Evolutionary conservation across 2,113 vertebrate species (phyloP), one percentile per base, ranked within the genome.

Genomic region (Dicerorhinus sumatrensis): DNA sequence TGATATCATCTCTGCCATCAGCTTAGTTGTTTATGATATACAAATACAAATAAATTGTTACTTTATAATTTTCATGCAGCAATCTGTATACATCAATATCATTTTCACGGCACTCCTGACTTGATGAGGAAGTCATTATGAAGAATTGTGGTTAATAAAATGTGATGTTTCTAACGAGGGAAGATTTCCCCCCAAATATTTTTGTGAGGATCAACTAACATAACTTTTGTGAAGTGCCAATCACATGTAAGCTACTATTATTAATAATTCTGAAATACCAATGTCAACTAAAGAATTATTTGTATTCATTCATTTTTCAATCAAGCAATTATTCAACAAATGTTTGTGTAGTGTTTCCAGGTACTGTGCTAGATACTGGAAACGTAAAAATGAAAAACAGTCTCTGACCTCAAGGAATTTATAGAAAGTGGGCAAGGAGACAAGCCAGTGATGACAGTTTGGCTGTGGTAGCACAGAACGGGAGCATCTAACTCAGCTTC

Each of bases 61-160:
- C 36, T 79, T 69, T 80, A 39, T 94, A 56, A 75, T 89, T 86
- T 94, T 96, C 82, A 25, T 25, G 33, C 14, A 39, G 46, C 36
- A 81, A 21, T 88, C 60, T 69, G 11, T 48, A 60, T 36, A 60
- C 56, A 87, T 70, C 48, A 58, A 16, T 86, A 85, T 65, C 23
- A 48, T 79, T 89, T 92, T 69, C 62, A 90, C 20, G 84, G 72
- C 10, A 82, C 36, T 67, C 16, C 20, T 63, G 8, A 75, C 56
- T 86, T 39, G 46, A 39, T 33, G 29, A 14, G 12, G 6, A 23
- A 27, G 2, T 69, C 36, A 73, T 58, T 93, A 70, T 12, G 20
- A 85, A 95, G 58, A 97, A 79, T 6, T 70, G 8, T 77, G 20
- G 36, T 80, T 83, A 62, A 76, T 96, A 84, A 69, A 97, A 85